Evolutionary conservation across 2,888 invertebrate species (phyloP), one percentile per base, ranked within the genome.

Genomic region (Tubiluchus corallicola): DNA sequence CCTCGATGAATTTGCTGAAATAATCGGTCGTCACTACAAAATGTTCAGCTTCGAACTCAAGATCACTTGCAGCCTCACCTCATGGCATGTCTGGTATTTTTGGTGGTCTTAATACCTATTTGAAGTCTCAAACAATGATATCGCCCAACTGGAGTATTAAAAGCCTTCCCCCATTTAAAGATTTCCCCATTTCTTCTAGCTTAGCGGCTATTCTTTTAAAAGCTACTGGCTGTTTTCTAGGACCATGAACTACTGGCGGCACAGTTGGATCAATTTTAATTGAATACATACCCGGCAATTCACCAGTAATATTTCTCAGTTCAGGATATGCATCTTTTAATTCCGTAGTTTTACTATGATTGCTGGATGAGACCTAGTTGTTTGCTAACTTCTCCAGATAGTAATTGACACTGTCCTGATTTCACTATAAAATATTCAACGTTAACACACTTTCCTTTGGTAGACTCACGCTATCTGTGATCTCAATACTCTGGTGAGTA

Each of bases 1-100:
- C 45, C 40, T 53, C 50, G 21, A 47, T 48, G 48, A 48, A 51
- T 20, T 48, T 47, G 16, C 49, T 48, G 40, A 47, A 50, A 41
- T 48, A 51, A 43, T 52, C 51, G 2, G 50, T 45, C 13, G 47
- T 21, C 9, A 51, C 21, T 3, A 52, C 29, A 40, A 48, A 53
- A 17, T 47, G 46, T 29, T 46, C 48, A 15, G 29, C 17, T 37
- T 48, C 46, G 42, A 48, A 50, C 4, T 50, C 46, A 5, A 4
- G 40, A 13, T 40, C 40, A 5, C n/a, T n/a, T 29, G 29, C 29
- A 9, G n/a, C 29, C n/a, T 29, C 29, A 5, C 5, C n/a, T n/a
- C 29, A 29, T 29, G 29, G 29, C 29, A 29, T 5, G 5, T 29
- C 29, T 29, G 29, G 29, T 29, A n/a, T 29, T 29, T 29, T 29